Evolutionary conservation across 2,797 vertebrate species (phyloP).

Genomic region (Coluber constrictor): DNA sequence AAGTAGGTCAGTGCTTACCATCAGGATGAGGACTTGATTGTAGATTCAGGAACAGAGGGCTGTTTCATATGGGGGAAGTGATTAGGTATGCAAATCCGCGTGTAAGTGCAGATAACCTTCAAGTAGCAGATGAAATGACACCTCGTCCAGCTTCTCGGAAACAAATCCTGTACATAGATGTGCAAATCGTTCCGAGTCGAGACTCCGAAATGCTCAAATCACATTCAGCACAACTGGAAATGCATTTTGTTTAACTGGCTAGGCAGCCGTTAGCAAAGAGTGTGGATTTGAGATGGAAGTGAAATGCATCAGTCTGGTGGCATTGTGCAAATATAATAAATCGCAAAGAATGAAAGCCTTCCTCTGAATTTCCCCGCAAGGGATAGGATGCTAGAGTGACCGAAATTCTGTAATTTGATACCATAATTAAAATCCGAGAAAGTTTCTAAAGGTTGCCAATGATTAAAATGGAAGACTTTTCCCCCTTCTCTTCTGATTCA

Average conservation of each 20-base stretch:
- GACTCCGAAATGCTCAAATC: background rate
- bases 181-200: background rate
- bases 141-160: background rate
- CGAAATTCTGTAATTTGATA: background rate
- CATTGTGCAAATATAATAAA: constrained; percentile 17
- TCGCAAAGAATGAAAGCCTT: background rate
- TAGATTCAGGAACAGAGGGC: background rate
- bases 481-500: background rate
- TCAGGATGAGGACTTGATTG: background rate
- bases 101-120: background rate
- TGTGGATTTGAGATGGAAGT: background rate
- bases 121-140: background rate
- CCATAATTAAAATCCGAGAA: background rate
- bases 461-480: background rate
- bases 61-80: background rate
- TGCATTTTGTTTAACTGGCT: background rate
- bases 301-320: background rate
- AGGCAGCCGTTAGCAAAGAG: background rate
- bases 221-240: background rate
- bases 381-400: background rate
- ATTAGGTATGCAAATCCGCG: background rate
- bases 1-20: constrained; percentile 2
- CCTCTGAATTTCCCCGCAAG: background rate
- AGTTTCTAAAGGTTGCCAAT: background rate
- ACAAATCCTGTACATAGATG: background rate